Evolutionary conservation across 2,888 invertebrate species (phyloP), one percentile per base, ranked within the genome.

Genomic region (Drosophila anceps): DNA sequence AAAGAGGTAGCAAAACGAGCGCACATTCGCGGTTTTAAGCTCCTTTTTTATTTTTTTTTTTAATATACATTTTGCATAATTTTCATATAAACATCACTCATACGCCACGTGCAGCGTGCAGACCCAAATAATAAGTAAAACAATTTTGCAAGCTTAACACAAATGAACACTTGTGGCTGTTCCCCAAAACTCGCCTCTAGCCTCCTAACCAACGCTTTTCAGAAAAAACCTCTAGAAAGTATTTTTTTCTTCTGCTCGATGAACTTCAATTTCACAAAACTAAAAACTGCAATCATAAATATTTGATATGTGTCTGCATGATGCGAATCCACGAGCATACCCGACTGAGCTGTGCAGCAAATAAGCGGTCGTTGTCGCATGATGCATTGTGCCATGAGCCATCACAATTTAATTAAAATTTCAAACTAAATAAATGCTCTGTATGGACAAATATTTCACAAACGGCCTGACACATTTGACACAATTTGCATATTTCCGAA

Each of bases 61-160:
- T 81, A 74, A 83, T 82, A 82, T 86, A 87, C 82, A 84, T 84
- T 88, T 86, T 90, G 88, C 90, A 86, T 90, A 86, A 86, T 90
- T 90, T 84, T 66, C 87, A 62, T 84, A 86, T 86, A 86, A 86
- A 90, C 90, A 86, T 86, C 82, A 88, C 86, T 86, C 86, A 86
- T 90, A 86, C 86, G 79, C 79, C 86, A 79, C 79, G 86, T 86
- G 88, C 84, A 76, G 37, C 57, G 39, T 58, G 71, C 75, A 63
- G 15, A 73, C 41, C 59, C 48, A 75, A 79, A 88, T 88, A 81
- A 84, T 76, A 86, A 86, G 88, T 70, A 81, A 83, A 80, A 85
- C 87, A 88, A 85, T 84, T 84, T 89, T 82, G 85, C 81, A 69
- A 85, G 90, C 90, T 84, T 84, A 88, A 85, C 84, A 71, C 73